Base-by-base conservation (phyloP, 2,888 invertebrate genomes). In the Euzetes globulus region DNA sequence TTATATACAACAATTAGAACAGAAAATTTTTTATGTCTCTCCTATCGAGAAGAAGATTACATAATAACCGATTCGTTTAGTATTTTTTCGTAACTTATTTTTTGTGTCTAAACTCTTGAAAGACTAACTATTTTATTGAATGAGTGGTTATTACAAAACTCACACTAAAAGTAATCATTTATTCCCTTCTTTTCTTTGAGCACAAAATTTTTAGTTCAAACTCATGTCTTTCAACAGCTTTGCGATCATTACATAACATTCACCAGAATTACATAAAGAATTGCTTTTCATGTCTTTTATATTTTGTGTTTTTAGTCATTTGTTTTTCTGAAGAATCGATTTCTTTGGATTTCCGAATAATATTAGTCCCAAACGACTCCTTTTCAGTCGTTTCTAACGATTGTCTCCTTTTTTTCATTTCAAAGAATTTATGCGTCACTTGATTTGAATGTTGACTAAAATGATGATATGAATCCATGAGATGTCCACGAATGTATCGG, bases 1-100 rank as follows among this genome's bases (percentile, higher is more conserved):
- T 41, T 68, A 68, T 68, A 68, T 29, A 45, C 68, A 68, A 68
- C 68, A 68, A 68, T 68, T 22, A 68, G 68, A 68, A 45, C 68
- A 45, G 19, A 45, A 68, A 41, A 68, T 45, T 37, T 68, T 68
- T 68, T 65, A 65, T 68, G 13, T 68, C 68, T 45, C 58, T 58
- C 58, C 52, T 55, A 25, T 55, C 47, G 15, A 55, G 55, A 17
- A 52, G 55, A 55, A 55, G 55, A 55, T 55, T 55, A 55, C 55
- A 22, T 15, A 55, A 55, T 22, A 22, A 55, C 19, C 22, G 19
- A 19, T 33, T 55, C 13, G 55, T 55, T 55, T 55, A 19, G 19
- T 5, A 13, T 55, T 25, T 55, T 55, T 25, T 55, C 3, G 22
- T n/a, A 5, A 52, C 7, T 7, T 19, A 5, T n/a, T n/a, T 55